These are phyloP conservation scores for Oreochromis spilurus DNA, from an alignment of 2,113 vertebrate genomes.

Conservation along the genomic window DNA sequence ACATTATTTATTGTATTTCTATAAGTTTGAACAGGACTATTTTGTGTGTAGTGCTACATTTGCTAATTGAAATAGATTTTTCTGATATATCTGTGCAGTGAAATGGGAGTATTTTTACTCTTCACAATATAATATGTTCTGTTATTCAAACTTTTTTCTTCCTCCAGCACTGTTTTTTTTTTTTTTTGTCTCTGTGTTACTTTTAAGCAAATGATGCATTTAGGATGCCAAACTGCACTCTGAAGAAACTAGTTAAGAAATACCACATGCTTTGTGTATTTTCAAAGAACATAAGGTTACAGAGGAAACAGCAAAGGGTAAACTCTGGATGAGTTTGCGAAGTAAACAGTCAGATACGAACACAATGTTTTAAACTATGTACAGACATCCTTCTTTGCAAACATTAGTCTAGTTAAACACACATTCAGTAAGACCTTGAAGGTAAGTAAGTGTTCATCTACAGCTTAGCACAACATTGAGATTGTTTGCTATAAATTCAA, in stretches of 20 bases:
- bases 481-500: constrained; percentile 4
- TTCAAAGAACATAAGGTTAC: background rate
- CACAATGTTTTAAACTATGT: background rate
- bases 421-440: background rate
- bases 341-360: background rate
- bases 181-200: background rate
- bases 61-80: background rate
- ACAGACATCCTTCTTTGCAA: background rate
- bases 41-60: background rate
- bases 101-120: background rate
- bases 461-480: background rate
- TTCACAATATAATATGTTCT: background rate
- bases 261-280: background rate
- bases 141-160: background rate
- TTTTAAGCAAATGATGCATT: background rate
- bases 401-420: background rate
- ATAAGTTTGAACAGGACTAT: background rate
- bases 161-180: background rate
- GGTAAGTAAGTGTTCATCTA: background rate
- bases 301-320: background rate
- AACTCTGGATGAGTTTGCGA: background rate
- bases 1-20: background rate
- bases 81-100: too few species aligned
- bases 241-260: background rate
- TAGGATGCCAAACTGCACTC: background rate